A percentile compares a stretch with the other conserved stretches of the same genome.
phyloP scores from a whole-genome alignment of 2,113 vertebrate genomes.

The Triplophysa dalaica region DNA sequence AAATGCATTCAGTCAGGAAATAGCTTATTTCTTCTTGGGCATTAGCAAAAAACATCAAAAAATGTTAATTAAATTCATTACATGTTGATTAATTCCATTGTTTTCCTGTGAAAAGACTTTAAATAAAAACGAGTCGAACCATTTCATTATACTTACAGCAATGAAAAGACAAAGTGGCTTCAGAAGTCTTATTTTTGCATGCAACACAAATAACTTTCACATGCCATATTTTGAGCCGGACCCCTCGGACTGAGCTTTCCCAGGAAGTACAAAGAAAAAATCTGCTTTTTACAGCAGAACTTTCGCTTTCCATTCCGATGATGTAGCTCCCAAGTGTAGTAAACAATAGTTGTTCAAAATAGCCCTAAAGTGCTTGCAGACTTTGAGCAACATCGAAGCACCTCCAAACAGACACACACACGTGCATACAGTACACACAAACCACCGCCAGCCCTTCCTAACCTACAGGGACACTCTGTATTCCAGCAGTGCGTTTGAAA shows the following conservation, averaged over 20 bases:
- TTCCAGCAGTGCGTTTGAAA: conserved; percentile 45
- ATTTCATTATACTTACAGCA: too few relatives aligned
- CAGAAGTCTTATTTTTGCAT: background rate
- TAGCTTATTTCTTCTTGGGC: background rate
- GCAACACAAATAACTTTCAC: conserved; percentile 2
- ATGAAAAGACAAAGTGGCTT: background rate
- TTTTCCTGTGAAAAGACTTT: background rate
- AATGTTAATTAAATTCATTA: too few relatives aligned
- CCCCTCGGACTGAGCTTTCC: background rate
- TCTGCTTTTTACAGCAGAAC: conserved; percentile 6
- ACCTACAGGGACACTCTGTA: conserved; percentile 45
- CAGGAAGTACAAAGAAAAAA: background rate
- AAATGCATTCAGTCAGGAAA: conserved; percentile 38
- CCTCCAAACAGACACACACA: conserved; percentile 7
- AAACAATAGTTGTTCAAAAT: conserved; percentile 43
- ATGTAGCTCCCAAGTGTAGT: conserved; percentile 40
- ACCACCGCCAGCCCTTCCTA: conserved; percentile 15
- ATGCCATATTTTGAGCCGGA: conserved; percentile 11
- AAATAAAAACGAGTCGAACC: background rate
- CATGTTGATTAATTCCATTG: too few relatives aligned
- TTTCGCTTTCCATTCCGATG: conserved; percentile 36
- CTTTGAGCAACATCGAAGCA: conserved; percentile 23
- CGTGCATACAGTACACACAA: background rate
- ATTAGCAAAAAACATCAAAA: too few relatives aligned
- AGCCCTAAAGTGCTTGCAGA: conserved; percentile 40